Percentiles rank a stretch among this genome's conserved stretches.
Evolutionary conservation across 2,797 vertebrate species (phyloP).

Genomic region (Mormyrops boulengeri): DNA sequence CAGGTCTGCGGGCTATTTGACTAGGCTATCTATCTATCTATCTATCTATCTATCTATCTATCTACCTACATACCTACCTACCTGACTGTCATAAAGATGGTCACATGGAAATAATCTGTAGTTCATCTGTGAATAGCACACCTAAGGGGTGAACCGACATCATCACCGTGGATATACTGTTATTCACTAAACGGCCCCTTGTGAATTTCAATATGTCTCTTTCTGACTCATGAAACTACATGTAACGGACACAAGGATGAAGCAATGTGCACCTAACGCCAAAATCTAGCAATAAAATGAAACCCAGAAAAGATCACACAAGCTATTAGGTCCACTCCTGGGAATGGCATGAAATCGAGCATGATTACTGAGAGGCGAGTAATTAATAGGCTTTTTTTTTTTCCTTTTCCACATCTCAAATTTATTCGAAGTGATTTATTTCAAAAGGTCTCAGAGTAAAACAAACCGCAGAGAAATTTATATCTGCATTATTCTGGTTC

Average conservation of each 20-base stretch:
- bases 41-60: neutral
- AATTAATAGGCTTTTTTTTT: slow-evolving; percentile 40
- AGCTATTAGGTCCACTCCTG: slow-evolving; percentile 35
- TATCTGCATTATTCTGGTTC: neutral
- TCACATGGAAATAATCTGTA: neutral
- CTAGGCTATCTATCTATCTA: neutral
- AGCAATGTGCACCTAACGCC: slow-evolving; percentile 39
- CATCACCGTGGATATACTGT: neutral
- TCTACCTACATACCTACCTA: neutral
- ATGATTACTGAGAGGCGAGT: slow-evolving; percentile 44
- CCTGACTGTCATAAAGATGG: neutral
- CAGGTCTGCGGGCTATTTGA: neutral
- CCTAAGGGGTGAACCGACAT: neutral
- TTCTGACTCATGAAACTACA: slow-evolving; percentile 44
- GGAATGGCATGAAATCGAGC: slow-evolving; percentile 48
- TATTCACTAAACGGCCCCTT: slow-evolving; percentile 3
- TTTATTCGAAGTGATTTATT: neutral
- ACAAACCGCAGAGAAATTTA: neutral
- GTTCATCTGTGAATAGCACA: neutral
- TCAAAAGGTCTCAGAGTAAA: slow-evolving; percentile 2
- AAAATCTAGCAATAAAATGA: slow-evolving; percentile 41
- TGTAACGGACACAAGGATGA: slow-evolving; percentile 39
- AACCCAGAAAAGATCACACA: slow-evolving; percentile 27
- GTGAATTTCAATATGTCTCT: slow-evolving; percentile 37
- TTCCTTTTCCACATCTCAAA: neutral